Conservation (phyloP, 2,797 vertebrate genomes). For the Coregonus suidteri region DNA sequence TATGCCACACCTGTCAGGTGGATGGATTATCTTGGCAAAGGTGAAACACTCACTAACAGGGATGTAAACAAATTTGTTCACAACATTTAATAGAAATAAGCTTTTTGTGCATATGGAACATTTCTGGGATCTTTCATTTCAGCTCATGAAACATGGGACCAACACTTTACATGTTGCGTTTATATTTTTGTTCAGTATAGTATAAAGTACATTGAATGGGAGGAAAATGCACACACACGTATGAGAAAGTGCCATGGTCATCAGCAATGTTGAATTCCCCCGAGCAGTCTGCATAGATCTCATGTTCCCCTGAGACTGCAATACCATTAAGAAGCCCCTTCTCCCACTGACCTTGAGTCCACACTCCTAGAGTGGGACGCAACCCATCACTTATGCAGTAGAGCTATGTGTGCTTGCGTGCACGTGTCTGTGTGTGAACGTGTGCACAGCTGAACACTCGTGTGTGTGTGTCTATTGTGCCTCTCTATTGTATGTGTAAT, state of each 20-base stretch:
- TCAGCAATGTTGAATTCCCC: conserved; percentile 28
- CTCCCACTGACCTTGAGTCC: conserved; percentile 42
- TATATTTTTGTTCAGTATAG: too few relatives aligned
- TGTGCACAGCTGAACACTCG: conserved; percentile 63
- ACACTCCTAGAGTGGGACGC: conserved; percentile 7
- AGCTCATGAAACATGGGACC: too few relatives aligned
- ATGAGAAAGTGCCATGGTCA: conserved; percentile 20
- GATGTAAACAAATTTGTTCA: too few relatives aligned
- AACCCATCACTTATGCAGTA: conserved; percentile 32
- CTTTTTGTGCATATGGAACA: too few relatives aligned
- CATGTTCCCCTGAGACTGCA: conserved; percentile 31
- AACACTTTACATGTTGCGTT: too few relatives aligned
- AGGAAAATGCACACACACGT: conserved; percentile 12
- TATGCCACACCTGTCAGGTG: too few relatives aligned
- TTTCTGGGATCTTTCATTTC: too few relatives aligned
- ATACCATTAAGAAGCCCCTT: conserved; percentile 43
- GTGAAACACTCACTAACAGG: too few relatives aligned
- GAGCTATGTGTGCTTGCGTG: conserved; percentile 42
- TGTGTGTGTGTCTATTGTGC: background rate
- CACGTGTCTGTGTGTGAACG: conserved; percentile 1
- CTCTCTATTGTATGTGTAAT: too few relatives aligned
- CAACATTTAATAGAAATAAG: too few relatives aligned
- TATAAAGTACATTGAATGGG: too few relatives aligned
- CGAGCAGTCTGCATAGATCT: conserved; percentile 33
- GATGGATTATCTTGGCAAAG: too few relatives aligned